phyloP scores from a whole-genome alignment of 2,888 invertebrate genomes.

The Drosophila meridiana region DNA sequence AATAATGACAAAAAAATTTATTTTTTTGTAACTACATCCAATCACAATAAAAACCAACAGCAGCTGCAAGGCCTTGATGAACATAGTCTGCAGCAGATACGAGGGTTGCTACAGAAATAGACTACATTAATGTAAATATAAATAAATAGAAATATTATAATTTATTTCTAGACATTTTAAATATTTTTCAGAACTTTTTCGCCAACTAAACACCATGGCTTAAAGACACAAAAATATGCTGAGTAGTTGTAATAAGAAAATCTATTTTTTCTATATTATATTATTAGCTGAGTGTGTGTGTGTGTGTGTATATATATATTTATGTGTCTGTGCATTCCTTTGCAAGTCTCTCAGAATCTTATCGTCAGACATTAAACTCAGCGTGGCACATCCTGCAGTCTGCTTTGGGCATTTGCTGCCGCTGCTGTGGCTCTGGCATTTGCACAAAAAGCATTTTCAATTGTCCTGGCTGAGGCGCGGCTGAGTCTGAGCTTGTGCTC shows the following conservation, averaged over 20 bases:
- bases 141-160: neutral
- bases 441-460: conserved; percentile 56
- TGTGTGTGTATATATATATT: conserved; percentile 16
- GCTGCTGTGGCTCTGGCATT: conserved; percentile 44
- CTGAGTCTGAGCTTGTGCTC: conserved; percentile 15
- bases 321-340: conserved; percentile 18
- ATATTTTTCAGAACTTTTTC: neutral
- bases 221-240: neutral
- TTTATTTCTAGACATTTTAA: neutral
- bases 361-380: conserved; percentile 19
- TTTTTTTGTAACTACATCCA: conserved; percentile 38
- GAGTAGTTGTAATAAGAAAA: neutral
- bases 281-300: conserved; percentile 27
- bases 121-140: neutral
- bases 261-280: neutral
- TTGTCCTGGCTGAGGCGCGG: conserved; percentile 2
- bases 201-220: neutral
- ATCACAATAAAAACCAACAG: neutral
- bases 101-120: neutral
- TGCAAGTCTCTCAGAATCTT: conserved; percentile 29
- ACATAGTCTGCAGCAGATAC: neutral
- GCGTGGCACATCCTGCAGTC: conserved; percentile 10
- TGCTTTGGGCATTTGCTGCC: neutral
- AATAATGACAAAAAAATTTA: conserved; percentile 24
- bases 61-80: neutral